Base-by-base conservation (phyloP, 2,888 invertebrate genomes). In the Meteorus colon region DNA sequence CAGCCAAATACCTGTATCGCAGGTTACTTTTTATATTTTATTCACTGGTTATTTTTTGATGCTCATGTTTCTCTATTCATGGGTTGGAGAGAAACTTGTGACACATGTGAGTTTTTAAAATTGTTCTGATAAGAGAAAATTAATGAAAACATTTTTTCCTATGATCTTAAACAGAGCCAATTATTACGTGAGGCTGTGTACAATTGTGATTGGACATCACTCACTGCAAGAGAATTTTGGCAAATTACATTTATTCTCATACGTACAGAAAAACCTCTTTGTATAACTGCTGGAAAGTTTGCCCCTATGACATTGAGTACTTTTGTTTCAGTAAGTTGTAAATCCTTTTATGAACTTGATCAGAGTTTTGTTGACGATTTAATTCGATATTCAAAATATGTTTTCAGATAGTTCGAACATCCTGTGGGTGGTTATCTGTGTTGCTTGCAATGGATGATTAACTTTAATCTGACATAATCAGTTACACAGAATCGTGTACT, bases 221-320 rank as follows among this genome's bases (percentile, higher is more conserved):
- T 71, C 5, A 31, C 71, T 19, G 29, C 59, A 14, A 60, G 41
- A 41, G 41, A 34, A 62, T 37, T 60, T 55, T 41, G 34, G 19
- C 19, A 16, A 62, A 59, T 71, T 19, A 41, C 37, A 12, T 24
- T 71, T 16, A 48, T 71, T n/a, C 41, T 41, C 1, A 59, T 71
- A n/a, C 71, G 62, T 8, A 55, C 62, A 1, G 31, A 71, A 41
- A 60, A 62, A 41, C 41, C 62, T 12, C 71, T 71, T n/a, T 19
- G 14, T 14, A 71, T 71, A 34, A 71, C 71, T 27, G 60, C 62
- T 34, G 71, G 71, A 62, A 71, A 71, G 29, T 31, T 71, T 41
- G 41, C 60, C 0, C 71, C 71, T 10, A 19, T 71, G 34, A 71
- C 71, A 27, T 24, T 71, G 14, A 71, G 41, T 29, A 71, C 71